Evolutionary conservation across 1,140 invertebrate species (phyloP).

Genomic region (Calephelis virginiensis): DNA sequence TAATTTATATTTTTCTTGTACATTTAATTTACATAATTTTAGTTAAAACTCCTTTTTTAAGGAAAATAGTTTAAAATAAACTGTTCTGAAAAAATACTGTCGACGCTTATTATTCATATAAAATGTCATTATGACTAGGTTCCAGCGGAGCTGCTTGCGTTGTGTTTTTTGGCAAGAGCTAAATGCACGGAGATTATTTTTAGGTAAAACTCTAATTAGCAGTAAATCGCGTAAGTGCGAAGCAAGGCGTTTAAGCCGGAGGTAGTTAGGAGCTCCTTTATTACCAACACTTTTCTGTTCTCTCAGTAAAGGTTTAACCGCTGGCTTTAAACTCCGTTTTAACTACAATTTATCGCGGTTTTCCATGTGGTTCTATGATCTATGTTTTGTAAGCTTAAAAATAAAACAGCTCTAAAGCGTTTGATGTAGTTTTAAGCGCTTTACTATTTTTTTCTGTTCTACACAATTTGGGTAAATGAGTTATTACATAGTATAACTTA

Average conservation of each 20-base stretch:
- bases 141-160: not conserved
- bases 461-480: no score
- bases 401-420: not conserved
- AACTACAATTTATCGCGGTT: not conserved
- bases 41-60: no score
- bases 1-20: no score
- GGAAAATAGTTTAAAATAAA: no score
- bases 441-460: no score
- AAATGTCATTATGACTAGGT: not conserved
- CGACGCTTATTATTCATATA: no score
- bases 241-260: slow-evolving; percentile 15
- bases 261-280: slow-evolving; percentile 10
- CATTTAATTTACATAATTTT: no score
- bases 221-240: slow-evolving; percentile 18
- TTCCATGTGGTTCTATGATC: not conserved
- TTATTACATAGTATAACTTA: no score
- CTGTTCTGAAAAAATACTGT: no score
- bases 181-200: slow-evolving; percentile 15
- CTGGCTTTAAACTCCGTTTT: slow-evolving; percentile 8
- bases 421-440: not conserved
- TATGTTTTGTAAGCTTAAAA: slow-evolving; percentile 12
- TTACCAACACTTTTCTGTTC: slow-evolving; percentile 8
- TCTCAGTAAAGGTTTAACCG: slow-evolving; percentile 1
- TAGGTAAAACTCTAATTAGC: slow-evolving; percentile 16
- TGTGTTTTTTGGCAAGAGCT: slow-evolving; percentile 7